phyloP scores from a whole-genome alignment of 2,113 vertebrate genomes.

The Ardeotis arabs region DNA sequence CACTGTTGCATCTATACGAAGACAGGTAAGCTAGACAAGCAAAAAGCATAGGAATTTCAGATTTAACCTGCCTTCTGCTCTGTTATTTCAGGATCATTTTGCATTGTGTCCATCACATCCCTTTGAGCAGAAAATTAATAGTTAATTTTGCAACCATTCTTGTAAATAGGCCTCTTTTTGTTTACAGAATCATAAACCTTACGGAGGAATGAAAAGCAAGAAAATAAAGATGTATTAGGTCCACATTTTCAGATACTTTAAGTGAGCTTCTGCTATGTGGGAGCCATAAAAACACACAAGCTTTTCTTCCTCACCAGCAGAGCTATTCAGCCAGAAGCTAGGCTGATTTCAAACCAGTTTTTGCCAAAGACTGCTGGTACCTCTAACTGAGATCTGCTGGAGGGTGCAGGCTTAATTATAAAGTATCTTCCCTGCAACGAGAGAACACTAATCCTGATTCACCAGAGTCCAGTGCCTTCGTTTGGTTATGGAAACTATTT shows the following conservation, averaged over 20 bases:
- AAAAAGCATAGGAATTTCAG: not conserved
- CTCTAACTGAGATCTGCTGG: slow-evolving; percentile 63
- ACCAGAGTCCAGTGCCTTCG: slow-evolving; percentile 23
- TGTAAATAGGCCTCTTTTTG: not conserved
- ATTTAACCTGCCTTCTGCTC: not conserved
- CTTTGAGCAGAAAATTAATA: not conserved
- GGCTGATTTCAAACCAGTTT: slow-evolving; percentile 64
- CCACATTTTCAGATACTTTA: not conserved
- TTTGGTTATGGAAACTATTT: slow-evolving; percentile 15
- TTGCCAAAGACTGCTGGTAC: slow-evolving; percentile 65
- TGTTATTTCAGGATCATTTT: not conserved
- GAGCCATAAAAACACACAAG: slow-evolving; percentile 48
- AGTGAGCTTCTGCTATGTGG: slow-evolving; percentile 37
- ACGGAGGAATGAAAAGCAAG: slow-evolving; percentile 14
- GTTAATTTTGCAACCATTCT: not conserved
- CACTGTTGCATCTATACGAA: rapidly evolving
- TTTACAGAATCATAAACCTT: not conserved
- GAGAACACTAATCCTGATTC: slow-evolving; percentile 48
- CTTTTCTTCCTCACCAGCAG: slow-evolving; percentile 53
- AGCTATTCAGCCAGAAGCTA: slow-evolving; percentile 58
- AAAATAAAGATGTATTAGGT: slow-evolving; percentile 35
- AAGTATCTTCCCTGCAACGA: slow-evolving; percentile 50
- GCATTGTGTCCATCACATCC: not conserved
- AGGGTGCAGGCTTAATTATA: slow-evolving; percentile 64
- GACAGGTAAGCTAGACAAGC: not conserved